Base-by-base conservation (phyloP, 2,888 invertebrate genomes). In the Chironomus riparius region DNA sequence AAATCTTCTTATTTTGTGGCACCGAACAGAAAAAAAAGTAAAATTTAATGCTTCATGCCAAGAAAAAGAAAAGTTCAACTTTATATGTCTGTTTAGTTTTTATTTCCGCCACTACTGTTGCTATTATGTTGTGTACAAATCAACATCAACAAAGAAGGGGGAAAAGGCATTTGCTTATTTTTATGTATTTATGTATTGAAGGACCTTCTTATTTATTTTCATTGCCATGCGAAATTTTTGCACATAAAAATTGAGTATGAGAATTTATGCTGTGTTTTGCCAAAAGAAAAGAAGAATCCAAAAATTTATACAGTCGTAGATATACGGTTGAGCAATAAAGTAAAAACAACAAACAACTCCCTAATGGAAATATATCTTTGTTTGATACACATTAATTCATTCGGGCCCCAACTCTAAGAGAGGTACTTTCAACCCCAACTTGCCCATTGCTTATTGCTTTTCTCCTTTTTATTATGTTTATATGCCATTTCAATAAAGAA, bases 281-380 rank as follows among this genome's bases (percentile, higher is more conserved):
- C 18, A 56, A 18, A 7, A 38, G 10, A 38, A 5, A n/a, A n/a
- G n/a, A n/a, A n/a, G n/a, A 10, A 38, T 38, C 38, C 56, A 56
- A 56, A 56, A 56, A 56, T 56, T 56, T 56, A 56, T 56, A 15
- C 18, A n/a, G 56, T 15, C n/a, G 18, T 56, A 56, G 56, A 24
- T 28, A n/a, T 28, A 47, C 38, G 68, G 68, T 48, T 24, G 24
- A 24, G 71, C 71, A 71, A 71, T 71, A 71, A 71, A 71, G 56
- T 24, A 56, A 24, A 56, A 71, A 71, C 56, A 71, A 71, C 71
- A 71, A 71, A 71, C 71, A 71, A 24, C 71, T 56, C 71, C 70
- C 50, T 72, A 72, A 72, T 72, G 72, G 62, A 61, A 72, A 72
- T 72, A 72, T 72, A 72, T 72, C 62, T 72, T 56, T 18, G 22